phyloP scores from a whole-genome alignment of 2,113 vertebrate genomes.

The Hucho hucho region DNA sequence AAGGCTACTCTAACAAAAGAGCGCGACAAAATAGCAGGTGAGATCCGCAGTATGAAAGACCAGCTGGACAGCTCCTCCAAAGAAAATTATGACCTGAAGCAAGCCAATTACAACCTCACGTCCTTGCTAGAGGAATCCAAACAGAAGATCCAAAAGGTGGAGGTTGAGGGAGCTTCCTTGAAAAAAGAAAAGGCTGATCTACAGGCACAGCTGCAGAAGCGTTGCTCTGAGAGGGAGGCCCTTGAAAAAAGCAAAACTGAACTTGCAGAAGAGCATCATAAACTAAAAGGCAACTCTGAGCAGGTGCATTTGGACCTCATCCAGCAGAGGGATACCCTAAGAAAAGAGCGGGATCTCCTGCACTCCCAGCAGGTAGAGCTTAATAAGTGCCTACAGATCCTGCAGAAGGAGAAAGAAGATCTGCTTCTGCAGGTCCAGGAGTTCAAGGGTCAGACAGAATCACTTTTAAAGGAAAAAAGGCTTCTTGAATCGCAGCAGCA shows the following conservation, averaged over 20 bases:
- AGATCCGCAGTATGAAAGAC: constrained; percentile 65
- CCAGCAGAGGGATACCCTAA: constrained; percentile 68
- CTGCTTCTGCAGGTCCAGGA: constrained; percentile 57
- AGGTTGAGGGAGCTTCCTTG: constrained; percentile 61
- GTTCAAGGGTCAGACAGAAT: constrained; percentile 66
- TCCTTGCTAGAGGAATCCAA: constrained; percentile 71
- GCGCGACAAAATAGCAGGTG: constrained; percentile 66
- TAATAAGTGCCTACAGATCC: constrained; percentile 29
- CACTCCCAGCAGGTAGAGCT: constrained; percentile 58
- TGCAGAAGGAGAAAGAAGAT: constrained; percentile 46
- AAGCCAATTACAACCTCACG: constrained; percentile 71
- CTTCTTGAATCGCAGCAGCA: constrained; percentile 64
- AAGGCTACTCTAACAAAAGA: constrained; percentile 67
- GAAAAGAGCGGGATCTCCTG: constrained; percentile 60
- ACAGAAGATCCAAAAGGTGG: constrained; percentile 54
- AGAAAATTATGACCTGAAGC: constrained; percentile 66
- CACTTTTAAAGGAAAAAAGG: constrained; percentile 67
- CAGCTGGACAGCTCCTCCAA: constrained; percentile 68
- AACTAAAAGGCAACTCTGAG: constrained; percentile 63
- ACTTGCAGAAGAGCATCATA: constrained; percentile 70
- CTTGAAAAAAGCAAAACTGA: constrained; percentile 67
- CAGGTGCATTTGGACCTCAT: constrained; percentile 57
- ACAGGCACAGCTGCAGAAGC: constrained; percentile 66
- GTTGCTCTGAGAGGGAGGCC: constrained; percentile 62
- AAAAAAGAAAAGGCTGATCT: constrained; percentile 67